Evolutionary conservation across 2,113 vertebrate species (phyloP), one percentile per base, ranked within the genome.

Genomic region (Coptodon bakossiorum): DNA sequence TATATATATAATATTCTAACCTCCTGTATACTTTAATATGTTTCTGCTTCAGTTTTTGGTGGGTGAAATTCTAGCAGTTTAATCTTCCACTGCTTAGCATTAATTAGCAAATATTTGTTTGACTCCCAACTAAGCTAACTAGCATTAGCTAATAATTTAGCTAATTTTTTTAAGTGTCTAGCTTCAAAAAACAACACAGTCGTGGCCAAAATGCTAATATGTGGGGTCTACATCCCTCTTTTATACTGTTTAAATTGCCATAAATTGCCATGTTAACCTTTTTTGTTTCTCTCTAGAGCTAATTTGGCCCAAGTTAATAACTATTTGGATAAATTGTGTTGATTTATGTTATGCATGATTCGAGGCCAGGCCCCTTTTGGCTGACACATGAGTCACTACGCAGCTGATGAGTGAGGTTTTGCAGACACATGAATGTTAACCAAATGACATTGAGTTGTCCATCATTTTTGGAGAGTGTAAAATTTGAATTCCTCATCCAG

Each of bases 341-440:
- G 61, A 19, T 22, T 68, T 68, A 68, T 14, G 63, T 68, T 68
- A 40, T 40, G 11, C 63, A 22, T 66, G 2, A 22, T 66, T 36
- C 4, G 3, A 66, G 34, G 11, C 34, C 61, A 66, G 34, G 34
- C 10, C 34, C 61, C 10, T 66, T 66, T 66, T 66, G 61, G 19
- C 34, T 22, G 34, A 66, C 34, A n/a, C 3, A 0, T 36, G 31
- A 36, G 31, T 63, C 29, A 34, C 17, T 36, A 63, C 0, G 2
- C 59, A 63, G 31, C 31, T 63, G 31, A 1, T 34, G 17, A 63
- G 19, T 63, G 59, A 36, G 16, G 29, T 36, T 63, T 63, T 63
- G 59, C 31, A 63, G 31, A 63, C 31, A 13, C 34, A 22, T 66
- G 34, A 66, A 19, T 66, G 61, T 66, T 38, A 66, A 66, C 17